Conservation (phyloP, 2,888 invertebrate genomes). For the Drosophila leonis region DNA sequence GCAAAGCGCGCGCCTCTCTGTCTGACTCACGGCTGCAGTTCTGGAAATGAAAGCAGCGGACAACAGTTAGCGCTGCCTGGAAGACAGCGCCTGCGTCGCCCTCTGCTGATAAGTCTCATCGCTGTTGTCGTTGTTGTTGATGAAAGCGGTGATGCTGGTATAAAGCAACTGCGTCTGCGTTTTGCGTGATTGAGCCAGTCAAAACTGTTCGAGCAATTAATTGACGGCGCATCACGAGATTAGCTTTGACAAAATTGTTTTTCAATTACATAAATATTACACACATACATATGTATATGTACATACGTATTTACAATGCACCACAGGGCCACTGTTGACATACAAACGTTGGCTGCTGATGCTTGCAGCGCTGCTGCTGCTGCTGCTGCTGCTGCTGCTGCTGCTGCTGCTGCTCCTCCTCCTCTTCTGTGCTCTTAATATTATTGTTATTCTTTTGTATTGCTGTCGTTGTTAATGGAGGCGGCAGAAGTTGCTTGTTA, state of each 20-base stretch:
- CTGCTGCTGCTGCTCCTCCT: conserved; percentile 15
- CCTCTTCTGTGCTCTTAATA: conserved; percentile 12
- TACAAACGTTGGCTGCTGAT: conserved; percentile 48
- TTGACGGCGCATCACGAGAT: conserved; percentile 65
- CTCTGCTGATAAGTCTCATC: conserved; percentile 31
- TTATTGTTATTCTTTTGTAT: conserved; percentile 30
- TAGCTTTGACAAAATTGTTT: conserved; percentile 51
- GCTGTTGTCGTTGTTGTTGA: conserved; percentile 4
- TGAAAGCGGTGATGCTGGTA: background rate
- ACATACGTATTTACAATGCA: background rate
- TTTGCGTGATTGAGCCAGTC: conserved; percentile 17
- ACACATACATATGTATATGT: conserved; percentile 23
- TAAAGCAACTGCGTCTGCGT: conserved; percentile 31
- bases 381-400: conserved; percentile 24
- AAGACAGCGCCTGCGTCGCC: conserved; percentile 16
- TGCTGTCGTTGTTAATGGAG: conserved; percentile 1
- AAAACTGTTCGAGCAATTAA: conserved; percentile 50
- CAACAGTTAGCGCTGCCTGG: conserved; percentile 6
- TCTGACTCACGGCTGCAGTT: conserved; percentile 42
- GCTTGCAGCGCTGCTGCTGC: conserved; percentile 37
- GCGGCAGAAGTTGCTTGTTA: conserved; percentile 1
- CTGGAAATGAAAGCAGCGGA: conserved; percentile 24
- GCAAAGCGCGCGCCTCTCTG: conserved; percentile 35
- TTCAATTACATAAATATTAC: conserved; percentile 75
- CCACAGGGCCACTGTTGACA: conserved; percentile 35